Evolutionary conservation across 1,140 invertebrate species (phyloP), one percentile per base, ranked within the genome.

Genomic region (Whitmania pigra): DNA sequence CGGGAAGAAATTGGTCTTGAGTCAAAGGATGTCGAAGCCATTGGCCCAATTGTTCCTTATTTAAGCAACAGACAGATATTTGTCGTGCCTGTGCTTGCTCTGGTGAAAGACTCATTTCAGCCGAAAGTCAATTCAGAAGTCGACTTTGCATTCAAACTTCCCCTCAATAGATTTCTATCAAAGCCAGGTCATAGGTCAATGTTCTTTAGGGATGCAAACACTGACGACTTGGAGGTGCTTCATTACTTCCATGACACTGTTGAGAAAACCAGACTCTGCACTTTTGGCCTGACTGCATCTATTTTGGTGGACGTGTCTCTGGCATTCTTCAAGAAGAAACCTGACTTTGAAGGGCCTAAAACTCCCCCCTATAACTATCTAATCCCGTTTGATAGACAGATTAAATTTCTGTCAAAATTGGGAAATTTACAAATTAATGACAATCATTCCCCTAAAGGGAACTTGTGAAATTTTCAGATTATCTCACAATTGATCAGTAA

Each of bases 51-150:
- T n/a, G 27, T 60, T 31, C 75, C 75, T 20, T n/a, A 67, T 6
- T 18, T 76, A 15, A 75, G 60, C 53, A 40, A 27, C 18, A 73
- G 27, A 22, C 53, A 57, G 17, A 71, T 72, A 31, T 53, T 75
- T 22, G 57, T 76, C 7, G 75, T 74, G 11, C 75, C 75, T 18
- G 69, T 76, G 54, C 69, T 76, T 20, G 74, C 67, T 43, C 63
- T 76, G 60, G 69, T 75, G 22, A 36, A 53, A 43, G 27, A 27
- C 13, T 43, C 67, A 40, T 76, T 75, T 49, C 54, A 69, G 22
- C 74, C 75, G 20, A 71, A 49, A 60, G 55, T 71, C 4, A 75
- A 75, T 49, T 55, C 75, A 57, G 75, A 76, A 75, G 75, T 76
- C 6, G 75, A 66, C 25, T 36, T 71, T 31, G 70, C 72, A 22